Percentiles rank a stretch among this genome's conserved stretches.
These are phyloP conservation scores for Sphinx pinastri DNA, from an alignment of 2,888 invertebrate genomes.

Conservation along the genomic window DNA sequence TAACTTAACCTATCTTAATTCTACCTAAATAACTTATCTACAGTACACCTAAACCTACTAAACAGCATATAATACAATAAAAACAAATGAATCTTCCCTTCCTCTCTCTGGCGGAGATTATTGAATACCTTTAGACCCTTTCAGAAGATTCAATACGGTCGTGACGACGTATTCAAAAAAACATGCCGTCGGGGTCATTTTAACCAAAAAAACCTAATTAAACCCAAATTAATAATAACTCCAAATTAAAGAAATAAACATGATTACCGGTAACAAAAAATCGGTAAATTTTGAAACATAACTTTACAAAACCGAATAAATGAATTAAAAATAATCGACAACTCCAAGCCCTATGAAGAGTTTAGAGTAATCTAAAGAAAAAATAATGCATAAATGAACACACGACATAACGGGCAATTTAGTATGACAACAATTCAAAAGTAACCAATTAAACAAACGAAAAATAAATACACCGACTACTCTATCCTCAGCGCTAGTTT, in stretches of 20 bases:
- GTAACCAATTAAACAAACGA: background rate
- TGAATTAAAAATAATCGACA: no score
- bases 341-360: no score
- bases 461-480: background rate
- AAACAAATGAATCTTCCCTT: constrained; percentile 1
- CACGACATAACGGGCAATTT: background rate
- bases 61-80: background rate
- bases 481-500: background rate
- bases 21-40: background rate
- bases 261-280: no score
- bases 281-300: no score
- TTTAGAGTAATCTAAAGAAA: no score
- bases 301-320: no score
- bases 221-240: no score
- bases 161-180: background rate
- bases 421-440: background rate
- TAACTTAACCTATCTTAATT: background rate
- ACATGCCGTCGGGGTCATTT: background rate
- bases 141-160: background rate
- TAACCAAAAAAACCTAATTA: background rate
- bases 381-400: no score
- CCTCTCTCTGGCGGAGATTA: background rate
- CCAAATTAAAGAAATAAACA: no score
- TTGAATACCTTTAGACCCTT: background rate
- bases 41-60: background rate